Conservation (phyloP, 1,140 invertebrate genomes). For the Teleogryllus occipitalis region DNA sequence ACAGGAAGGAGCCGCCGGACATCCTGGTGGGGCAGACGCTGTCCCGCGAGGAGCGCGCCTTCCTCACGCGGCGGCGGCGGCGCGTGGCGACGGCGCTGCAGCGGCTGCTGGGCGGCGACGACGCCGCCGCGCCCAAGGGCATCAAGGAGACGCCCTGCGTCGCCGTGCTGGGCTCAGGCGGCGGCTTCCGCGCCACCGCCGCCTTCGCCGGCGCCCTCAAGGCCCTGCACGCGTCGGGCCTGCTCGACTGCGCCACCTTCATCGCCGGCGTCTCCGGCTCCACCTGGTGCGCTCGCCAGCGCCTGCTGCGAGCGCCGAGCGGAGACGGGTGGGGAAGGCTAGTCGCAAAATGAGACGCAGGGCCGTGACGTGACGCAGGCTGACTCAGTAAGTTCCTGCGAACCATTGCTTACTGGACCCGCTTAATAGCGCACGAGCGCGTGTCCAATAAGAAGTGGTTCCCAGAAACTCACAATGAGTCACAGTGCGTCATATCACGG, state of each 20-base stretch:
- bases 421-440: too few species aligned
- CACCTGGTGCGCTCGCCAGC: constrained; percentile 29
- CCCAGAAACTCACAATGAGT: too few species aligned
- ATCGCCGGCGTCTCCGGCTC: constrained; percentile 39
- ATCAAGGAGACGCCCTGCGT: constrained; percentile 36
- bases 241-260: constrained; percentile 39
- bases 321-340: too few species aligned
- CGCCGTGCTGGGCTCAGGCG: constrained; percentile 42
- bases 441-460: too few species aligned
- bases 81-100: not conserved
- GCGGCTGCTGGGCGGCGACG: not conserved
- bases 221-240: constrained; percentile 35
- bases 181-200: constrained; percentile 43
- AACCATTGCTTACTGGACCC: too few species aligned
- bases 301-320: too few species aligned
- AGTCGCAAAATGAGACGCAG: too few species aligned
- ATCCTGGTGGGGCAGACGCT: not conserved
- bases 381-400: too few species aligned
- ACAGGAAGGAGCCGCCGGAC: not conserved
- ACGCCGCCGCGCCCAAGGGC: not conserved
- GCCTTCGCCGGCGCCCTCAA: constrained; percentile 40
- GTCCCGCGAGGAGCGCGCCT: not conserved
- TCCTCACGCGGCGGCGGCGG: not conserved
- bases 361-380: too few species aligned
- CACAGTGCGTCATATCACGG: too few species aligned